Percentiles rank a stretch among this genome's conserved stretches.
Evolutionary conservation across 2,113 vertebrate genomes (phyloP).

Genomic region (Hippocampus guttulatus): DNA sequence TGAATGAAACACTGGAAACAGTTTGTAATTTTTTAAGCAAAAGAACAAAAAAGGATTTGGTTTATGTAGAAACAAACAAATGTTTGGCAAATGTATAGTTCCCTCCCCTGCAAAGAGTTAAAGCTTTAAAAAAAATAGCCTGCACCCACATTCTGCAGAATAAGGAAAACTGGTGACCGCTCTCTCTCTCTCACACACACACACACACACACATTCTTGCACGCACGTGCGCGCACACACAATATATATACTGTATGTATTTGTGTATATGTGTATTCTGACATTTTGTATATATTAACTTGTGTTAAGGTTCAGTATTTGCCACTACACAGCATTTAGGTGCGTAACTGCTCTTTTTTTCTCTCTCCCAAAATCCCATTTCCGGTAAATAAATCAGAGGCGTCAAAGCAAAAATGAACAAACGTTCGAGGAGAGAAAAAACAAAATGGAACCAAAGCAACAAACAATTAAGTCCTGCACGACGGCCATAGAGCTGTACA

Average conservation of each 20-base stretch:
- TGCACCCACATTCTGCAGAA: conserved; percentile 48
- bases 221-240: conserved; percentile 29
- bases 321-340: conserved; percentile 67
- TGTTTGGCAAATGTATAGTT: conserved; percentile 81
- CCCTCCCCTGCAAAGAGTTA: conserved; percentile 79
- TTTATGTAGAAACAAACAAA: conserved; percentile 87
- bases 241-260: conserved; percentile 56
- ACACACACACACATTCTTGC: no score
- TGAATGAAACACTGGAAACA: conserved; percentile 63
- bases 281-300: conserved; percentile 66
- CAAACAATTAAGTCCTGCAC: conserved; percentile 76
- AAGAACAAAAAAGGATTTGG: conserved; percentile 77
- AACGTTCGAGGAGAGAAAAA: conserved; percentile 13
- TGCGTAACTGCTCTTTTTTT: conserved; percentile 47
- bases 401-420: conserved; percentile 64
- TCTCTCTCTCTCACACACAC: no score
- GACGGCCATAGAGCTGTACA: conserved; percentile 81
- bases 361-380: conserved; percentile 34
- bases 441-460: conserved; percentile 70
- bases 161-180: conserved; percentile 40
- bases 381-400: conserved; percentile 67
- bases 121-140: conserved; percentile 77
- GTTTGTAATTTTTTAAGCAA: conserved; percentile 75
- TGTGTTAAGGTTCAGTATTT: conserved; percentile 61
- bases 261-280: conserved; percentile 53